Evolutionary conservation across 2,888 invertebrate genomes (phyloP).

Genomic region (Lepidonotus clava): DNA sequence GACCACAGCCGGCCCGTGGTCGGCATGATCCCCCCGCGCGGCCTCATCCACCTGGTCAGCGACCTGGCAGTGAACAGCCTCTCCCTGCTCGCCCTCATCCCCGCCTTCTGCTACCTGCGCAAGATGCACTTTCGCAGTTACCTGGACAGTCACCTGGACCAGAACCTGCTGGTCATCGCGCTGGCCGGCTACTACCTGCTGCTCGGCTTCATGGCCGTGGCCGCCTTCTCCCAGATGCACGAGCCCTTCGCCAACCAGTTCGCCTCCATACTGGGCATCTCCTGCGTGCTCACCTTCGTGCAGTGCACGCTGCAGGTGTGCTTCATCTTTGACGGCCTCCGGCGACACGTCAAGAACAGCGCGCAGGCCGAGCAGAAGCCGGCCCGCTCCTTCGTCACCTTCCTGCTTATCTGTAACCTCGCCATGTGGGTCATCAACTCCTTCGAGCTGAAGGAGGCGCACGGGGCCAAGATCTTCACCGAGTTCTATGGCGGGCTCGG

Average conservation of each 20-base stretch:
- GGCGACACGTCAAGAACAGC: slow-evolving; percentile 66
- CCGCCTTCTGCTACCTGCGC: slow-evolving; percentile 38
- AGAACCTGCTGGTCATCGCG: slow-evolving; percentile 51
- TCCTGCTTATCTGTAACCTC: slow-evolving; percentile 83
- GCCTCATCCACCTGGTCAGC: slow-evolving; percentile 35
- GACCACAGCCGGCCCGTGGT: background rate
- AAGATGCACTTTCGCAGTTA: slow-evolving; percentile 1
- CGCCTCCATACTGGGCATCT: background rate
- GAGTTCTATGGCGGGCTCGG: slow-evolving; percentile 84
- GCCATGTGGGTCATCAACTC: slow-evolving; percentile 83
- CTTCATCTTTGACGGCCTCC: slow-evolving; percentile 75
- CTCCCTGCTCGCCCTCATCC: slow-evolving; percentile 28
- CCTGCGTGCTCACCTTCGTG: slow-evolving; percentile 36
- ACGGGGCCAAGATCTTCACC: slow-evolving; percentile 83
- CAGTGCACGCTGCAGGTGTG: slow-evolving; percentile 70
- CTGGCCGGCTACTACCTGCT: slow-evolving; percentile 54
- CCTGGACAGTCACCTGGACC: slow-evolving; percentile 24
- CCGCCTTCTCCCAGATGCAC: background rate
- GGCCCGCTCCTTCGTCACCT: slow-evolving; percentile 79
- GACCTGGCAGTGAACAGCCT: slow-evolving; percentile 26
- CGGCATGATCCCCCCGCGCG: background rate
- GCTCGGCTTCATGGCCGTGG: slow-evolving; percentile 36
- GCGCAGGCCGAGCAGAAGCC: slow-evolving; percentile 57
- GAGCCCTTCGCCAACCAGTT: background rate
- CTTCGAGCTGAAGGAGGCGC: slow-evolving; percentile 75